These are phyloP conservation scores for Ypsolopha scabrella DNA, from an alignment of 2,888 invertebrate genomes.

Conservation along the genomic window DNA sequence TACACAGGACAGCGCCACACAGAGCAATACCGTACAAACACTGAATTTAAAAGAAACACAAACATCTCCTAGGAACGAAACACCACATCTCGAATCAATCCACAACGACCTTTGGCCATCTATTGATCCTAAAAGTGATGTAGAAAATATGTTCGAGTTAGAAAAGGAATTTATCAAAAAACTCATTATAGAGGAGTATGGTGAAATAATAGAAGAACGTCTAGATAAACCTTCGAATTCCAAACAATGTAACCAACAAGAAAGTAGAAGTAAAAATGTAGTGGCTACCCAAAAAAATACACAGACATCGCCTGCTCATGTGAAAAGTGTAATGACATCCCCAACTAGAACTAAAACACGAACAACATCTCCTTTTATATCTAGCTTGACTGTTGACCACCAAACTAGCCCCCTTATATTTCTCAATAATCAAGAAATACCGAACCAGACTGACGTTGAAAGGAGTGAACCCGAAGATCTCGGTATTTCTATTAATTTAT, in stretches of 20 bases:
- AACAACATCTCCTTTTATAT: slow-evolving; percentile 48
- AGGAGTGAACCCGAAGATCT: slow-evolving; percentile 29
- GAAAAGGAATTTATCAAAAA: slow-evolving; percentile 60
- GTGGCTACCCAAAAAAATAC: slow-evolving; percentile 47
- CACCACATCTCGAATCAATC: slow-evolving; percentile 35
- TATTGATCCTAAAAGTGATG: slow-evolving; percentile 41
- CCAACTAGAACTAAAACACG: slow-evolving; percentile 52
- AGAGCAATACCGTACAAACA: slow-evolving; percentile 37
- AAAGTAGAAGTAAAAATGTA: slow-evolving; percentile 27
- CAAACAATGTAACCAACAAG: slow-evolving; percentile 17
- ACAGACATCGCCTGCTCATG: slow-evolving; percentile 57
- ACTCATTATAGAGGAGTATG: slow-evolving; percentile 52
- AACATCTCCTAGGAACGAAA: slow-evolving; percentile 45
- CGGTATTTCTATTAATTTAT: slow-evolving; percentile 49
- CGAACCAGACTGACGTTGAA: slow-evolving; percentile 20
- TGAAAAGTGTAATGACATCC: slow-evolving; percentile 58
- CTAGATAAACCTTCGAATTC: slow-evolving; percentile 49
- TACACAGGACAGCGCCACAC: slow-evolving; percentile 53
- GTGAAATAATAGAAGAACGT: slow-evolving; percentile 45
- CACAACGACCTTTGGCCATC: slow-evolving; percentile 50
- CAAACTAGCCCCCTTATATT: slow-evolving; percentile 46
- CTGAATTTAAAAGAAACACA: slow-evolving; percentile 57
- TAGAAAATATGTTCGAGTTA: slow-evolving; percentile 47
- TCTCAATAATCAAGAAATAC: slow-evolving; percentile 23
- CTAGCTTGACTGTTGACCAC: slow-evolving; percentile 32